Conservation (phyloP, 2,797 vertebrate species). For the Enteromius argenteus region DNA sequence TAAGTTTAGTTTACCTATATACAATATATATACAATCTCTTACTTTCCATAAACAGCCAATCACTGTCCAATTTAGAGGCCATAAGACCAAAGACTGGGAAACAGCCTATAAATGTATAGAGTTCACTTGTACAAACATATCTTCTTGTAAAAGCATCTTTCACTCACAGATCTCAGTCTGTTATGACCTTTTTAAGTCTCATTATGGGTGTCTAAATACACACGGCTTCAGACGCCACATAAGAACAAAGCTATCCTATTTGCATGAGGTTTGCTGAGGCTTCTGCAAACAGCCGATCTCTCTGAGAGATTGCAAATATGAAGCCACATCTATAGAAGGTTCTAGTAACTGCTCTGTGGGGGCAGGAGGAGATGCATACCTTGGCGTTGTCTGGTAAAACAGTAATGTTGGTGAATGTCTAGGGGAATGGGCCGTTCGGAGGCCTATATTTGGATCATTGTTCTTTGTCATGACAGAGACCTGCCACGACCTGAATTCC, state of each 20-base stretch:
- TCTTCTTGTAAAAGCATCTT: constrained; percentile 36
- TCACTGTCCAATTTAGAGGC: constrained; percentile 9
- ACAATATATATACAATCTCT: not conserved
- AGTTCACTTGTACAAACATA: constrained; percentile 18
- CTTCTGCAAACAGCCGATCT: constrained; percentile 63
- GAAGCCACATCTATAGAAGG: constrained; percentile 59
- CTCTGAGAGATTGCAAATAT: constrained; percentile 64
- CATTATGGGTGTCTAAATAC: constrained; percentile 51
- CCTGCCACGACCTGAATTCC: constrained; percentile 35
- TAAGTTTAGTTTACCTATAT: not conserved
- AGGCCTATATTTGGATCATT: constrained; percentile 59
- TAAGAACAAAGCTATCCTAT: constrained; percentile 57
- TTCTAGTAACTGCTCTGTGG: constrained; percentile 46
- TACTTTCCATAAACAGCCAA: not conserved
- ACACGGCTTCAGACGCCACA: constrained; percentile 30
- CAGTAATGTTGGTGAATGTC: constrained; percentile 48
- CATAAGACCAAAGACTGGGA: not conserved
- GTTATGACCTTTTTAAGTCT: constrained; percentile 45
- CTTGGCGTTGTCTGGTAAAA: constrained; percentile 60
- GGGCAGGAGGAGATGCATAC: constrained; percentile 55
- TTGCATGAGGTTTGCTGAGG: constrained; percentile 58
- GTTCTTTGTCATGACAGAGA: constrained; percentile 41
- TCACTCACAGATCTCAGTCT: constrained; percentile 23
- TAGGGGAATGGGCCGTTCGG: constrained; percentile 4
- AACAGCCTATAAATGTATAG: constrained; percentile 34